phyloP scores from a whole-genome alignment of 2,888 invertebrate genomes.

The Bellardia bayeri region DNA sequence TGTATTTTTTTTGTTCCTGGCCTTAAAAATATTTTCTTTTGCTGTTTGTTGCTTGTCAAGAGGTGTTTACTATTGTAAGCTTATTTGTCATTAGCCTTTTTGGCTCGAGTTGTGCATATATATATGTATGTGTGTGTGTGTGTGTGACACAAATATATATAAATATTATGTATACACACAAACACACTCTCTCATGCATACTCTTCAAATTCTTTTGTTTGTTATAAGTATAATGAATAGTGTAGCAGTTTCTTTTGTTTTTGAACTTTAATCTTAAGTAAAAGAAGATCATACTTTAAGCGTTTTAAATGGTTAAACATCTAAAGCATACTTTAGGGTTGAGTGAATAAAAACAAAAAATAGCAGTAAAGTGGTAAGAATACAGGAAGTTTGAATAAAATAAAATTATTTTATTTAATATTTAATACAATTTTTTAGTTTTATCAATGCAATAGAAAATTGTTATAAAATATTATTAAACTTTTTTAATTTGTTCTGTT shows the following conservation, averaged over 20 bases:
- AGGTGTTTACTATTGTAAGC: slow-evolving; percentile 53
- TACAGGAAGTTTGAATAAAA: background rate
- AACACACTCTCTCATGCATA: background rate
- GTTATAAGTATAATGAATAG: slow-evolving; percentile 27
- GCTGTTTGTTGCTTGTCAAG: slow-evolving; percentile 23
- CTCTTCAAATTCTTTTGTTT: slow-evolving; percentile 37
- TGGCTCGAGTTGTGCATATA: background rate
- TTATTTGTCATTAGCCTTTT: slow-evolving; percentile 70
- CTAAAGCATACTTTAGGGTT: slow-evolving; percentile 23
- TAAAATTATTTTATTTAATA: background rate
- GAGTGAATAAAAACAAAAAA: slow-evolving; percentile 7
- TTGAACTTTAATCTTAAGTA: background rate
- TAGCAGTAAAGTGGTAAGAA: background rate
- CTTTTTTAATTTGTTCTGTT: no score
- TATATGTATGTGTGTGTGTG: background rate
- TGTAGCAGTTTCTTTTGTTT: slow-evolving; percentile 41
- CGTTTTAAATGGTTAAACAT: slow-evolving; percentile 17
- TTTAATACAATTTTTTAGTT: no score
- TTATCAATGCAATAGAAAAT: no score
- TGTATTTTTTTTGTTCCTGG: background rate
- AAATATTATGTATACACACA: slow-evolving; percentile 8
- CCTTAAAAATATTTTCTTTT: slow-evolving; percentile 18
- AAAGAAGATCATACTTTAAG: slow-evolving; percentile 35
- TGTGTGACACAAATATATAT: slow-evolving; percentile 1
- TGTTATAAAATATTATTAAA: no score